Evolutionary conservation across 2,113 vertebrate species (phyloP), one percentile per base, ranked within the genome.

Genomic region (Pterocles gutturalis): DNA sequence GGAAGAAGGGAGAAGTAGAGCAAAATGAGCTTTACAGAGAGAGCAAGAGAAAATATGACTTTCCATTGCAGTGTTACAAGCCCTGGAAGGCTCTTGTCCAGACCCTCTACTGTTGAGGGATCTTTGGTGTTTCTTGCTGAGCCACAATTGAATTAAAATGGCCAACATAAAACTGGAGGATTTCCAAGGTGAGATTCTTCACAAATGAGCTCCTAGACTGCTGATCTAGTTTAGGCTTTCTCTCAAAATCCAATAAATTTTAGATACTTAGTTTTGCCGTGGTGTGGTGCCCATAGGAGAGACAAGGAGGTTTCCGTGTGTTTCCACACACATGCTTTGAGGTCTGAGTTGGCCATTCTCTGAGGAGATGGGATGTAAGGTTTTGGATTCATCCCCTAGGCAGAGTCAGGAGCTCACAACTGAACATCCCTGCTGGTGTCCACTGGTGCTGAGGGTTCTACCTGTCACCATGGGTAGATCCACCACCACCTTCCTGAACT

Each of bases 291-390:
- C 13, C 48, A 7, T 17, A 26, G n/a, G 28, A 82, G 16, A 43
- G 87, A 18, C 11, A 76, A 67, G 9, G n/a, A 66, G 19, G 2
- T 67, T 77, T 73, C 65, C 36, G 3, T 64, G 15, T 38, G 25
- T 41, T 87, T 89, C 46, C 28, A 11, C 7, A 16, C 9, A 25
- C 7, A 2, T 21, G 28, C 31, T 54, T 41, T 78, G 66, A 83
- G 36, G 8, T 87, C 72, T 77, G 82, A 7, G 10, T 62, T 83
- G 28, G 5, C 2, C 54, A 6, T 87, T 70, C 17, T 70, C 41
- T 62, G 28, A 20, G 25, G 33, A 45, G 17, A 3, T 14, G 10
- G 22, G 7, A 33, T 0, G 1, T 51, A 20, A 19, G 12, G 16
- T 45, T 83, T 66, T 67, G n/a, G 22, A 22, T 87, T 89, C 24